These are phyloP conservation scores for Platycnemis pennipes DNA, from an alignment of 2,888 invertebrate species.

Conservation along the genomic window DNA sequence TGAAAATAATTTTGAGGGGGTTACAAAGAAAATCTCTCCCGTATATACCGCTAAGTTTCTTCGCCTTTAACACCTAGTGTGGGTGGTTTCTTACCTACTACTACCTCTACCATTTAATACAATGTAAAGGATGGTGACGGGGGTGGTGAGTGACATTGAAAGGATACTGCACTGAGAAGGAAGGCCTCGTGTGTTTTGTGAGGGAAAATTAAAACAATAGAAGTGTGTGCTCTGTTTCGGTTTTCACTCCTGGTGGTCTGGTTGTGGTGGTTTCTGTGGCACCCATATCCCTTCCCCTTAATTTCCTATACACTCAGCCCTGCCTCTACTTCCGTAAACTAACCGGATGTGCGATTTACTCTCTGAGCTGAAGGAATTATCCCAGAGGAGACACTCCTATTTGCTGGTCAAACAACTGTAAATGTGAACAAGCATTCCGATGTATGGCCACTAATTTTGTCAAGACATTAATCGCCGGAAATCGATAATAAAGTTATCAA, in stretches of 20 bases:
- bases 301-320: conserved; percentile 19
- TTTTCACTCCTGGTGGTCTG: conserved; percentile 60
- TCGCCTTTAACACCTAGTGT: conserved; percentile 39
- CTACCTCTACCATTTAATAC: conserved; percentile 47
- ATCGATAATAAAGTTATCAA: background rate
- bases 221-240: conserved; percentile 64
- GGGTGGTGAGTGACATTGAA: conserved; percentile 60
- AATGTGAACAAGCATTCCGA: background rate
- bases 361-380: background rate
- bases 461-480: background rate
- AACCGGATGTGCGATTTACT: conserved; percentile 31
- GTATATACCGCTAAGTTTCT: background rate
- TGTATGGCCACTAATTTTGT: background rate
- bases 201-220: conserved; percentile 45
- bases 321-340: conserved; percentile 46
- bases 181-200: conserved; percentile 52
- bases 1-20: conserved; percentile 52
- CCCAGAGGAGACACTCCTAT: background rate
- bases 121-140: conserved; percentile 55
- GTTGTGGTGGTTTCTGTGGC: conserved; percentile 62
- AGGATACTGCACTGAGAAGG: conserved; percentile 61
- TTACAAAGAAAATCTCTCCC: background rate
- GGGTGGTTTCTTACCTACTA: conserved; percentile 26
- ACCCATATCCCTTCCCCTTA: conserved; percentile 30
- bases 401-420: background rate